Conservation (phyloP, 1,140 invertebrate genomes). For the Colletes latitarsis region DNA sequence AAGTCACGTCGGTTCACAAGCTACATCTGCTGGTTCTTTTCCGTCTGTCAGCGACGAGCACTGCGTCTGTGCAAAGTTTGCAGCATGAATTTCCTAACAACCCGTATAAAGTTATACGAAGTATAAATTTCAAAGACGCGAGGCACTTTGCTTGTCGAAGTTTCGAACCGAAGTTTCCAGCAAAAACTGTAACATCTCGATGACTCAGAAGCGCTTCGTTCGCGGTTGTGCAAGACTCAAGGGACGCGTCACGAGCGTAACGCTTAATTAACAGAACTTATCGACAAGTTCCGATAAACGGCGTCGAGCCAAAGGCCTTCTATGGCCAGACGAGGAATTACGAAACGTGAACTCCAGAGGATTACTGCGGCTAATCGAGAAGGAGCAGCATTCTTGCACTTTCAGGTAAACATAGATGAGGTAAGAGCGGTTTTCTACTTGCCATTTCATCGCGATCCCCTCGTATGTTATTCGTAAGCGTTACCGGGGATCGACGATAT, state of each 20-base stretch:
- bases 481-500: slow-evolving; percentile 36
- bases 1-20: too few species aligned
- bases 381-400: slow-evolving; percentile 10
- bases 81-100: too few species aligned
- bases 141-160: too few species aligned
- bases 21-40: too few species aligned
- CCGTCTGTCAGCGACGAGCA: too few species aligned
- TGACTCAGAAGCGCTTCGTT: neutral
- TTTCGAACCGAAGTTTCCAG: too few species aligned
- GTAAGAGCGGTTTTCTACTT: slow-evolving; percentile 11
- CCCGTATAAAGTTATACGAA: too few species aligned
- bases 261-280: slow-evolving; percentile 30
- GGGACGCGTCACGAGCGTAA: neutral
- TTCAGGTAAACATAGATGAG: neutral
- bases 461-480: neutral
- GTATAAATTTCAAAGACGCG: too few species aligned
- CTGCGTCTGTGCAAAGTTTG: neutral
- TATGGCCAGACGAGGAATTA: slow-evolving; percentile 19
- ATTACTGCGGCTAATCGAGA: slow-evolving; percentile 20
- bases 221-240: neutral
- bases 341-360: slow-evolving; percentile 18
- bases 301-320: slow-evolving; percentile 15
- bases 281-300: slow-evolving; percentile 5
- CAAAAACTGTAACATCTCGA: too few species aligned
- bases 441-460: neutral